phyloP scores from a whole-genome alignment of 2,113 vertebrate species.

The Muscicapa adusta region DNA sequence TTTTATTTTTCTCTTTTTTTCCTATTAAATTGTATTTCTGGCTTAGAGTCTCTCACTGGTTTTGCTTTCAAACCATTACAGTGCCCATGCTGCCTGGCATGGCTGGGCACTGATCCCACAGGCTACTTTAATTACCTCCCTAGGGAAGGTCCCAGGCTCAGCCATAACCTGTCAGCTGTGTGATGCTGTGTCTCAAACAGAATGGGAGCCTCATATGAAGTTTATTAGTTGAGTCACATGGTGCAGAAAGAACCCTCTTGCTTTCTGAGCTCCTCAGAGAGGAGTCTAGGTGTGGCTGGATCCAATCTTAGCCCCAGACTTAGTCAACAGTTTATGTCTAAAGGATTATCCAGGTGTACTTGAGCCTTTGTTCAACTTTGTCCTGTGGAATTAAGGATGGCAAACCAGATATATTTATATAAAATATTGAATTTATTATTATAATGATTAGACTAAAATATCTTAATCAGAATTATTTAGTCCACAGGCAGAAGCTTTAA shows the following conservation, averaged over 20 bases:
- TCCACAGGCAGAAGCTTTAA: neutral
- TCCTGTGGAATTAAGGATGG: neutral
- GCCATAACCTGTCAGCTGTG: fast-evolving
- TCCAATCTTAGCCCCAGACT: neutral
- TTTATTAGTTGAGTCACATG: fast-evolving
- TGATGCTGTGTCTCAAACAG: neutral
- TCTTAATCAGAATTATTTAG: neutral
- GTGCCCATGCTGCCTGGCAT: no score
- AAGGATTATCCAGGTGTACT: neutral
- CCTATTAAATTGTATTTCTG: no score
- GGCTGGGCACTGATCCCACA: fast-evolving
- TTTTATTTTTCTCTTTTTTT: no score
- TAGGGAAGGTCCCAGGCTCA: fast-evolving
- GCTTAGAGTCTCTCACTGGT: no score
- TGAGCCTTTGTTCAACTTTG: neutral
- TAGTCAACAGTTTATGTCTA: neutral
- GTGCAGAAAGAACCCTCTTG: neutral
- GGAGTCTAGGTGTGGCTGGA: neutral
- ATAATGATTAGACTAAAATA: neutral
- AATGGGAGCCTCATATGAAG: neutral
- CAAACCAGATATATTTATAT: neutral
- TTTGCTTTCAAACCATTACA: no score
- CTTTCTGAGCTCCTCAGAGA: neutral
- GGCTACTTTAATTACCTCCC: neutral
- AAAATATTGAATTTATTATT: neutral